phyloP scores from a whole-genome alignment of 2,113 vertebrate species.

The Euleptes europaea region DNA sequence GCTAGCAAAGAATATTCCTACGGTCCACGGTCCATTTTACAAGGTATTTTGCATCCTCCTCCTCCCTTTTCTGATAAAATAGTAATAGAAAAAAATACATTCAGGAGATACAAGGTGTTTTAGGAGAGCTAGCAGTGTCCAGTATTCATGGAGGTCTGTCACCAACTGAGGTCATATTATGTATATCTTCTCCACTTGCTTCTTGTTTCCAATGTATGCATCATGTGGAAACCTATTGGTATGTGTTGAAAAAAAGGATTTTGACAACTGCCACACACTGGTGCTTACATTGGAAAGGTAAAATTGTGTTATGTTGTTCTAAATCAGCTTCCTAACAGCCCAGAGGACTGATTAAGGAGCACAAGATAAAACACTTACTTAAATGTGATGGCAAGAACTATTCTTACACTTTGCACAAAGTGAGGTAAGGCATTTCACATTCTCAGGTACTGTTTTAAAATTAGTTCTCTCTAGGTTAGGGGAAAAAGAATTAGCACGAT shows the following conservation, averaged over 20 bases:
- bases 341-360: rapidly evolving
- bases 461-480: not conserved
- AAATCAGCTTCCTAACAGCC: not conserved
- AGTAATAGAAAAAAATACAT: not conserved
- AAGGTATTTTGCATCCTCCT: not conserved
- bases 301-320: rapidly evolving
- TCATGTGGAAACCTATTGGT: not conserved
- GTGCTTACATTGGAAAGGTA: not conserved
- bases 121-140: not conserved
- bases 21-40: not conserved
- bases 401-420: not conserved
- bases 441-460: not conserved
- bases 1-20: not conserved
- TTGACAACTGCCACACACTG: not conserved
- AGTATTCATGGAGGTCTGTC: not conserved
- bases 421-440: not conserved
- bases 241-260: not conserved
- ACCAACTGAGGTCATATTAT: not conserved
- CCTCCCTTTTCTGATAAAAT: not conserved
- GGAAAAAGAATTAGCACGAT: not conserved
- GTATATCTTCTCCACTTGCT: too few relatives aligned
- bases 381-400: rapidly evolving
- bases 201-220: not conserved
- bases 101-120: not conserved
- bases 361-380: not conserved